Conservation (phyloP, 2,797 vertebrate genomes). For the Helicolenus hilgendorfi region DNA sequence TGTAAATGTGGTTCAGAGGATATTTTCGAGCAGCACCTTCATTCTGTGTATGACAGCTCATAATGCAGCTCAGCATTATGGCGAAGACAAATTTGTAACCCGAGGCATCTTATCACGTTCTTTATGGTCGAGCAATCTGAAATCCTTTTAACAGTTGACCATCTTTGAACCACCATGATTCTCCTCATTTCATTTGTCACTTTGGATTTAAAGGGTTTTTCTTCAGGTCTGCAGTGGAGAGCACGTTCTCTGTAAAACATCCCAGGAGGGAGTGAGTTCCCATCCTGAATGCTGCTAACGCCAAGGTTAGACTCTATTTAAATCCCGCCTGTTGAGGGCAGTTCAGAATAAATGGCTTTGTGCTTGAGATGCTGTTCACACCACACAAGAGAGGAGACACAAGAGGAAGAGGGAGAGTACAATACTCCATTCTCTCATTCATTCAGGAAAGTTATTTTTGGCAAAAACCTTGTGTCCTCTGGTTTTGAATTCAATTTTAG, state of each 20-base stretch:
- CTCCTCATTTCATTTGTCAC: conserved; percentile 41
- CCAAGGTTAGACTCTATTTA: conserved; percentile 18
- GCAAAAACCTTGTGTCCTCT: neutral
- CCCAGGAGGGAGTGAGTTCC: neutral
- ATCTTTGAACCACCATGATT: conserved; percentile 55
- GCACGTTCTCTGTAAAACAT: conserved; percentile 4
- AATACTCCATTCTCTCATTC: neutral
- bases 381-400: neutral
- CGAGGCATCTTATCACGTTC: conserved; percentile 25
- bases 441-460: neutral
- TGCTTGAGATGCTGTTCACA: conserved; percentile 19
- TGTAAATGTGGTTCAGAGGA: conserved; percentile 34
- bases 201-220: conserved; percentile 33
- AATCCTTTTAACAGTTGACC: conserved; percentile 62
- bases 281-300: conserved; percentile 4
- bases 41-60: conserved; percentile 2
- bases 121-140: conserved; percentile 30
- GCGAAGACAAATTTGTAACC: conserved; percentile 10
- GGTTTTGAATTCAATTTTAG: neutral
- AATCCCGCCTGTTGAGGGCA: conserved; percentile 2
- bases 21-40: conserved; percentile 31
- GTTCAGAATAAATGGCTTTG: conserved; percentile 23
- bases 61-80: conserved; percentile 5
- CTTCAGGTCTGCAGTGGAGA: conserved; percentile 2
- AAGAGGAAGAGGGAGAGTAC: neutral